Percentiles rank a stretch among this genome's conserved stretches.
Conservation (phyloP, 2,113 vertebrate species). For the Polypterus bichir region DNA sequence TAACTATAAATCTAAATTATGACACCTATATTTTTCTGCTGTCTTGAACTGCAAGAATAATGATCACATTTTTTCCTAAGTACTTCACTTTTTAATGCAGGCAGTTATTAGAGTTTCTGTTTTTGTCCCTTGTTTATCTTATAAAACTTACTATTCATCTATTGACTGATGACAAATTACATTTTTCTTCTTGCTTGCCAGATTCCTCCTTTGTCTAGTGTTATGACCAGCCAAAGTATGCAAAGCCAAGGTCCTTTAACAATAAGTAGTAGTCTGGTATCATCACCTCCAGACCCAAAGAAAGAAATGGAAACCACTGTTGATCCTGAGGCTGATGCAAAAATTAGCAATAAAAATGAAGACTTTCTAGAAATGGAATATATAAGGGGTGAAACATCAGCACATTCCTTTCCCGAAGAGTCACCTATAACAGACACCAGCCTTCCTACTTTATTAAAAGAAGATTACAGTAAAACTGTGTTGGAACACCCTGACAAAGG, state of each 20-base stretch:
- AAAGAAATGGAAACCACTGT: constrained; percentile 5
- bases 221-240: constrained; percentile 8
- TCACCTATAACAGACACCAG: not conserved
- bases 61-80: not conserved
- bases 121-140: not conserved
- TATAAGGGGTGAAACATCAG: not conserved
- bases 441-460: not conserved
- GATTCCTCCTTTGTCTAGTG: constrained; percentile 16
- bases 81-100: not conserved
- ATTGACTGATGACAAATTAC: not conserved
- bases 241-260: constrained; percentile 15
- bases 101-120: not conserved
- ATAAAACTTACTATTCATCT: not conserved
- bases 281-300: constrained; percentile 10
- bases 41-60: not conserved
- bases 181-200: not conserved
- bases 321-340: not conserved
- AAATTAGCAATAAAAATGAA: not conserved
- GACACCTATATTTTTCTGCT: no score
- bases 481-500: not conserved
- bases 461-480: not conserved
- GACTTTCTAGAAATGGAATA: not conserved
- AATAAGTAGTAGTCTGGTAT: not conserved
- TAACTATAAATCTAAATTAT: no score
- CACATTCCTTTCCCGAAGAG: not conserved